Percentiles rank a stretch among this genome's conserved stretches.
Conservation (phyloP, 2,113 vertebrate species). For the Coreoperca whiteheadi region DNA sequence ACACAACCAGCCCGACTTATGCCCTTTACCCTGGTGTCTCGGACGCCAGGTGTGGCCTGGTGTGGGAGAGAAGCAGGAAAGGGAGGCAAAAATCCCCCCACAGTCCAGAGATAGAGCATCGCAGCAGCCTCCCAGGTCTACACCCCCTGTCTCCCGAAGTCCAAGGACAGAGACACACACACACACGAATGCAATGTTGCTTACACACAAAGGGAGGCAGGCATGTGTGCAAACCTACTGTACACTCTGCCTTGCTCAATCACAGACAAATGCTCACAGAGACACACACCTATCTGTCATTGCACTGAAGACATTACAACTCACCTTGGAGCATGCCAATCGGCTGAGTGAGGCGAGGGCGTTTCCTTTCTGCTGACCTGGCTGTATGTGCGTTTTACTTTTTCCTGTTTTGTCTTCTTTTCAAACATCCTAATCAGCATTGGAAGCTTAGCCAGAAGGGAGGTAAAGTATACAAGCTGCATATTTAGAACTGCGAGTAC, state of each 20-base stretch:
- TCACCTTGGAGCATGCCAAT: slow-evolving; percentile 72
- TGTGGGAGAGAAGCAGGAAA: slow-evolving; percentile 67
- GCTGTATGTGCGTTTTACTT: slow-evolving; percentile 60
- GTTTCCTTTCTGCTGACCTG: slow-evolving; percentile 72
- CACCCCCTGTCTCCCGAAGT: slow-evolving; percentile 44
- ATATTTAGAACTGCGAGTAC: slow-evolving; percentile 40
- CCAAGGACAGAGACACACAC: slow-evolving; percentile 68
- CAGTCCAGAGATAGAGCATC: slow-evolving; percentile 57
- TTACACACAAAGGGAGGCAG: slow-evolving; percentile 47
- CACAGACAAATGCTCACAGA: slow-evolving; percentile 40
- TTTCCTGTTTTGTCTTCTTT: slow-evolving; percentile 57
- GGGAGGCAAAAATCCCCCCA: slow-evolving; percentile 55
- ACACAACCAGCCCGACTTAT: slow-evolving; percentile 7
- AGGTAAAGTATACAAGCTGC: slow-evolving; percentile 61
- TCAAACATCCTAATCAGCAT: slow-evolving; percentile 67
- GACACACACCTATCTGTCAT: slow-evolving; percentile 66
- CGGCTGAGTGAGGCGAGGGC: slow-evolving; percentile 63
- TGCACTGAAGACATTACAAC: slow-evolving; percentile 65
- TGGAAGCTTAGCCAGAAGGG: slow-evolving; percentile 69
- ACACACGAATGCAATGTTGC: slow-evolving; percentile 32
- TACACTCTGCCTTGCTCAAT: slow-evolving; percentile 11
- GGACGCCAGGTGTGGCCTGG: slow-evolving; percentile 61
- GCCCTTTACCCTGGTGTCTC: slow-evolving; percentile 28
- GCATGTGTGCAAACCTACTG: slow-evolving; percentile 24
- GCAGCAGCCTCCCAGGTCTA: slow-evolving; percentile 40